Evolutionary conservation across 2,113 vertebrate species (phyloP), one percentile per base, ranked within the genome.

Genomic region (Hylia prasina): DNA sequence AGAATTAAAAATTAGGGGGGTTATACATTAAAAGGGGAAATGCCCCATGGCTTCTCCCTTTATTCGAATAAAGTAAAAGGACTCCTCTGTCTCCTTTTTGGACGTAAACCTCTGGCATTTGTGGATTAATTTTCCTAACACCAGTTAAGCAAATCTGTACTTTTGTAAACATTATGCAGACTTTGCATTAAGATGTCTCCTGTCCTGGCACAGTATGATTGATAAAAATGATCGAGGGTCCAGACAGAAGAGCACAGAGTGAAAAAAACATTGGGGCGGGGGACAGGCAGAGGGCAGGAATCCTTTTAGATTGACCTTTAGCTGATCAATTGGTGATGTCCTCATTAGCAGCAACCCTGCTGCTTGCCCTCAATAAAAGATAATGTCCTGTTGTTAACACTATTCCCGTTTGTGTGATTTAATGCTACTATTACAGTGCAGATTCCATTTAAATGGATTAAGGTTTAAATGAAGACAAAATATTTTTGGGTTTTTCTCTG

Each of bases 301-400:
- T 94, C 97, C 97, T 95, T 98, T 96, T 54, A 94, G 76, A 76
- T 92, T 98, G 98, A 98, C 98, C 98, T 98, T 98, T 98, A 94
- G 87, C 95, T 97, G 97, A 96, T 96, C 97, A 97, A 97, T 96
- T 97, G 96, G 97, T 98, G 94, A 98, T 95, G 93, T 96, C 96
- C 97, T 98, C 97, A 98, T 98, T 98, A 98, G 95, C 93, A 98
- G 97, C 96, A 96, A 83, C 96, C 97, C 97, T 92, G 97, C 98
- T 97, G 98, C 80, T 98, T 97, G 96, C 91, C 97, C 96, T 98
- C 97, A 97, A 98, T 98, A 98, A 98, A 98, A 97, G 95, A 97
- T 98, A 98, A 97, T 96, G 96, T 96, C 97, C 97, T 92, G 97
- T 97, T 97, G 98, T 96, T 97, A 97, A 94, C 68, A 39, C 77